A percentile compares a stretch with the other conserved stretches of the same genome.
Conservation (phyloP, 2,113 vertebrate genomes). For the Coptodon rendalli region DNA sequence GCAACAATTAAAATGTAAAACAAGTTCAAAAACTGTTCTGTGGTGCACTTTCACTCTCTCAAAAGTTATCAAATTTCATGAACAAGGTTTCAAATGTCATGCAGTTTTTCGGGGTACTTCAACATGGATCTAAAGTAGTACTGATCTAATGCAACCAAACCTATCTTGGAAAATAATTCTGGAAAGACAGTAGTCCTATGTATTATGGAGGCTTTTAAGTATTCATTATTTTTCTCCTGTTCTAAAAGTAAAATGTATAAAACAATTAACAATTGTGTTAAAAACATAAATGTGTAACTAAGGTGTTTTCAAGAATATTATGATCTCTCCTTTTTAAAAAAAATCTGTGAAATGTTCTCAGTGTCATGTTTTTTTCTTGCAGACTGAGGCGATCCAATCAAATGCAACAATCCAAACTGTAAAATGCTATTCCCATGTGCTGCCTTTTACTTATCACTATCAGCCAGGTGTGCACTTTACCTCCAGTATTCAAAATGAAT, state of each 20-base stretch:
- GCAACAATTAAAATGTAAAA: not conserved
- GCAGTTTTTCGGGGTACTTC: not conserved
- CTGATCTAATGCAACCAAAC: not conserved
- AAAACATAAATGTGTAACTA: not conserved
- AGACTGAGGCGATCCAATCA: not conserved
- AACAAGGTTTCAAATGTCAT: not conserved
- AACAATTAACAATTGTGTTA: not conserved
- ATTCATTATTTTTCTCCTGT: not conserved
- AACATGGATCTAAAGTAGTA: not conserved
- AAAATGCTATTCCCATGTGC: not conserved
- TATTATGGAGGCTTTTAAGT: not conserved
- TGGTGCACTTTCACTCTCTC: not conserved
- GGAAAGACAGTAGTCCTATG: not conserved
- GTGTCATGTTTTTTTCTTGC: not conserved
- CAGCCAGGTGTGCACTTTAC: not conserved
- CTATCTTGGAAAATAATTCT: not conserved
- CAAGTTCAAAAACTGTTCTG: not conserved
- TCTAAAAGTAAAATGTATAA: not conserved
- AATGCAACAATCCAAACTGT: not conserved
- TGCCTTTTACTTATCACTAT: not conserved
- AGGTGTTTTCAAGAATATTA: not conserved
- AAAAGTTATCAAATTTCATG: not conserved
- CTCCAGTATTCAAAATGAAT: not conserved
- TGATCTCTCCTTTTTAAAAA: too few relatives aligned
- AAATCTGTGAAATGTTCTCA: not conserved